These are phyloP conservation scores for Phalacrocorax pelagicus DNA, from an alignment of 2,113 vertebrate genomes.

Conservation along the genomic window DNA sequence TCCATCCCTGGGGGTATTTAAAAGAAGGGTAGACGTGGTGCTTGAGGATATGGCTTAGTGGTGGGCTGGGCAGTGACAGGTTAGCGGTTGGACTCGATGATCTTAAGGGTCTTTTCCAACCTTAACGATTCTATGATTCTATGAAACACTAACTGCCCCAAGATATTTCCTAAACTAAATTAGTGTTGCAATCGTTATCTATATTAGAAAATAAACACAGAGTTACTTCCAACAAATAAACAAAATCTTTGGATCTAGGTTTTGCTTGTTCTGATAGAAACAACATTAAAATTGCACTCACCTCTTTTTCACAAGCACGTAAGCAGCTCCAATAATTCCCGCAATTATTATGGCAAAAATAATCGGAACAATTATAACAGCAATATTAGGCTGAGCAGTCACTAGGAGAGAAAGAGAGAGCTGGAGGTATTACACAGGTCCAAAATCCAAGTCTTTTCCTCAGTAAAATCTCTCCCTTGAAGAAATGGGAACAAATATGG, in stretches of 20 bases:
- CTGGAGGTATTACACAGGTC: background rate
- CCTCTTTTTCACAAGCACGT: slow-evolving; percentile 89
- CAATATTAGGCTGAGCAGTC: slow-evolving; percentile 79
- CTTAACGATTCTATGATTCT: too few relatives aligned
- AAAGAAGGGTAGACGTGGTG: too few relatives aligned
- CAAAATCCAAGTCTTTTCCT: background rate
- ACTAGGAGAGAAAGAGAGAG: slow-evolving; percentile 64
- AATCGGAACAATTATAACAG: slow-evolving; percentile 87
- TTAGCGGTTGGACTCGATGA: too few relatives aligned
- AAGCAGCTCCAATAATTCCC: slow-evolving; percentile 78
- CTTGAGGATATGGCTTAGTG: too few relatives aligned
- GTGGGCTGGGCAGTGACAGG: too few relatives aligned
- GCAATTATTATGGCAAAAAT: slow-evolving; percentile 86
- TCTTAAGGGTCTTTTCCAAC: too few relatives aligned
- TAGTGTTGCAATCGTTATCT: background rate
- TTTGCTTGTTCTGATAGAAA: background rate
- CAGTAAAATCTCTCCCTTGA: background rate
- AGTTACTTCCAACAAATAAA: background rate
- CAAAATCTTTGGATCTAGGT: background rate
- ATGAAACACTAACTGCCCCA: too few relatives aligned
- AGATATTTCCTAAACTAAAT: background rate
- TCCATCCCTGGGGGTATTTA: too few relatives aligned
- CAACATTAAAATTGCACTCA: slow-evolving; percentile 32
- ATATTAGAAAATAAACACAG: background rate
- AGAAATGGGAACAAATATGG: background rate